A percentile compares a stretch with the other conserved stretches of the same genome.
Conservation (phyloP, 1,140 invertebrate genomes). For the Camponotus pennsylvanicus region DNA sequence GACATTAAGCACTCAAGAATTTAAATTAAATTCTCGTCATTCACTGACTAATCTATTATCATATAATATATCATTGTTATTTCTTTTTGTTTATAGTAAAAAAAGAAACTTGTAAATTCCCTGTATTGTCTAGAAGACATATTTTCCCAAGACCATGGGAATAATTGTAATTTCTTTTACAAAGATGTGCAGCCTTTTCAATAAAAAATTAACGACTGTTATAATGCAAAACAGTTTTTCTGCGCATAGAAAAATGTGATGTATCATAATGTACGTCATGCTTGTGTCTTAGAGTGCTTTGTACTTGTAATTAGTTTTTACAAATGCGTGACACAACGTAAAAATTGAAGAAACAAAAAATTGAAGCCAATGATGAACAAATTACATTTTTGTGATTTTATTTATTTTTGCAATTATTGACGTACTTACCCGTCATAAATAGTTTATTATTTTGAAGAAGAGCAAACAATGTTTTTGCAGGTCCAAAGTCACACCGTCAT, state of each 20-base stretch:
- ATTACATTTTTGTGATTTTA: background rate
- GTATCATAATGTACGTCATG: background rate
- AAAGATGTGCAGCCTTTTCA: background rate
- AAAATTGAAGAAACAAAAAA: slow-evolving; percentile 2
- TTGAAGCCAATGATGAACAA: background rate
- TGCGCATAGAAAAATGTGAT: background rate
- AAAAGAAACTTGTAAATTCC: background rate
- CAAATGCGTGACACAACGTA: background rate
- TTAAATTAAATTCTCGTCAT: background rate
- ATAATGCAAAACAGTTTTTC: background rate
- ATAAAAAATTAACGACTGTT: background rate
- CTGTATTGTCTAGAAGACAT: background rate
- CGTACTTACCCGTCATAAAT: background rate
- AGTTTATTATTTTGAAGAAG: slow-evolving; percentile 36
- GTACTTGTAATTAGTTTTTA: slow-evolving; percentile 3
- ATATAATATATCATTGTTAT: background rate
- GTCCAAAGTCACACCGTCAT: slow-evolving; percentile 16
- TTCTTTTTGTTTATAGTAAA: background rate
- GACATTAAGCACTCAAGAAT: background rate
- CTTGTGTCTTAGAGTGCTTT: background rate
- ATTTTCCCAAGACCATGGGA: background rate
- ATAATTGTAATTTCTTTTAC: background rate
- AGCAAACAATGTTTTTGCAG: background rate
- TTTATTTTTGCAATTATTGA: background rate
- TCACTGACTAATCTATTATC: background rate